Conservation (phyloP, 92 coral and sea anemone species). For the Desmophyllum pertusum region DNA sequence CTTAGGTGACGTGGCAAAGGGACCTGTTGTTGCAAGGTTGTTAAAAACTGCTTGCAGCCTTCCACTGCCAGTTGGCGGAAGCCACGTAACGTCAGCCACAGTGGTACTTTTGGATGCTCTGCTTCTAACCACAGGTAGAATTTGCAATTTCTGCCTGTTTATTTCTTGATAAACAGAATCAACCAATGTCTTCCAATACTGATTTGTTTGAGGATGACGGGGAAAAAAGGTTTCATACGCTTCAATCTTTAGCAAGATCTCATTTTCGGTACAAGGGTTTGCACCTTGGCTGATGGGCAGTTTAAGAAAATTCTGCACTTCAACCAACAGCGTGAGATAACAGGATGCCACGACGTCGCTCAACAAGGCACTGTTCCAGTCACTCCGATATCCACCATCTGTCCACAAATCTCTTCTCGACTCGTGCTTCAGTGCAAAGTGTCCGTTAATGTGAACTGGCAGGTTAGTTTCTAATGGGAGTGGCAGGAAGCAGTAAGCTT, state of each 20-base stretch:
- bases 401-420: conserved; percentile 71
- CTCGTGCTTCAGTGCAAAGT: conserved; percentile 74
- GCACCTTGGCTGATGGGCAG: neutral
- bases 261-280: conserved; percentile 2
- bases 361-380: conserved; percentile 70
- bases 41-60: conserved; percentile 44
- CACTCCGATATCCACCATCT: conserved; percentile 63
- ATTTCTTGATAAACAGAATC: conserved; percentile 55
- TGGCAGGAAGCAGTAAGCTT: conserved; percentile 68
- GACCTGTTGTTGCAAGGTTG: conserved; percentile 12
- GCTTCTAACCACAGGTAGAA: conserved; percentile 52
- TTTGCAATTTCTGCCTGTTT: neutral
- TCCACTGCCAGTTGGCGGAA: conserved; percentile 42
- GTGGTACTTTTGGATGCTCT: neutral
- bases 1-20: neutral
- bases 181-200: conserved; percentile 64
- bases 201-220: neutral
- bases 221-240: conserved; percentile 61
- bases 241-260: conserved; percentile 13
- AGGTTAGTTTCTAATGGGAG: conserved; percentile 73
- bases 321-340: conserved; percentile 62
- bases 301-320: conserved; percentile 39
- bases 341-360: conserved; percentile 74
- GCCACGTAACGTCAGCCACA: conserved; percentile 24
- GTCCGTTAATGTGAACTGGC: conserved; percentile 87